phyloP scores from a whole-genome alignment of 2,888 invertebrate species.

The Orchestes rusci region DNA sequence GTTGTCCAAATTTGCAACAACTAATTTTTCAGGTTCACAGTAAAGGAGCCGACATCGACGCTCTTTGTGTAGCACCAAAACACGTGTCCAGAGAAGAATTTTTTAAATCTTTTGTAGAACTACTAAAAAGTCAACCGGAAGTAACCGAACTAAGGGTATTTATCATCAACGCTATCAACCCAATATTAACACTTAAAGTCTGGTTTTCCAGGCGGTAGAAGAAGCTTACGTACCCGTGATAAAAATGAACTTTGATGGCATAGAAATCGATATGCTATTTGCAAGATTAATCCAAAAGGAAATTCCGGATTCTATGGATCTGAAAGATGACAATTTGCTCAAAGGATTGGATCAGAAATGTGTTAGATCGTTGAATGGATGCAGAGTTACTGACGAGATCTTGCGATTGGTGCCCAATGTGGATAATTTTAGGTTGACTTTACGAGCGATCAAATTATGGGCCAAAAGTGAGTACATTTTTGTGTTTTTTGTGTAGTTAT shows the following conservation, averaged over 20 bases:
- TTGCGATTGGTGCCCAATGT: slow-evolving; percentile 90
- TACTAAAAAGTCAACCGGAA: slow-evolving; percentile 80
- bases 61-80: slow-evolving; percentile 93
- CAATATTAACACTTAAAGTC: too few species aligned
- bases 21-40: slow-evolving; percentile 73
- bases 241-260: slow-evolving; percentile 97
- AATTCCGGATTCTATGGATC: slow-evolving; percentile 83
- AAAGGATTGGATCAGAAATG: slow-evolving; percentile 95
- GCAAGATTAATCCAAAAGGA: slow-evolving; percentile 91
- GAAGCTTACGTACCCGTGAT: slow-evolving; percentile 99
- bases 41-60: slow-evolving; percentile 98
- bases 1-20: too few species aligned
- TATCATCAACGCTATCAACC: too few species aligned
- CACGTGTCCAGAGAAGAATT: slow-evolving; percentile 93
- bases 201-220: slow-evolving; percentile 72
- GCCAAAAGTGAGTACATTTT: slow-evolving; percentile 75
- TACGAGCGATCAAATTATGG: slow-evolving; percentile 96
- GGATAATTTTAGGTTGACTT: slow-evolving; percentile 86
- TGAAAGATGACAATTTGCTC: slow-evolving; percentile 83
- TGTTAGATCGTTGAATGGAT: slow-evolving; percentile 94
- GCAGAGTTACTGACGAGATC: slow-evolving; percentile 98
- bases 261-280: slow-evolving; percentile 98
- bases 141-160: slow-evolving; percentile 72
- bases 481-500: slow-evolving; percentile 46
- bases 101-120: slow-evolving; percentile 89